Percentiles rank a stretch among this genome's conserved stretches.
Evolutionary conservation across 2,113 vertebrate species (phyloP).

Genomic region (Trematocara macrostoma): DNA sequence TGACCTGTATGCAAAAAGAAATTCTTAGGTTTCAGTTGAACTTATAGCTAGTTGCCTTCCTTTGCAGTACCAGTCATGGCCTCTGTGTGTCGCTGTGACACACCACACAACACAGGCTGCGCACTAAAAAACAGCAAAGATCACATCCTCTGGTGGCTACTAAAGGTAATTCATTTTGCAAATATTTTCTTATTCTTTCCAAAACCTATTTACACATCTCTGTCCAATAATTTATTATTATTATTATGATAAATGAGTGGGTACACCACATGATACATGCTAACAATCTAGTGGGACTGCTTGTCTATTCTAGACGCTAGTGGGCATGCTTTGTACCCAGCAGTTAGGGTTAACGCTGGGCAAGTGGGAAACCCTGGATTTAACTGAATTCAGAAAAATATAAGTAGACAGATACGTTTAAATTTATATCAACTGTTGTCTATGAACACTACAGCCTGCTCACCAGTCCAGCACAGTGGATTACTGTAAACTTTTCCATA

Average conservation of each 20-base stretch:
- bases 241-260: background rate
- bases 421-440: background rate
- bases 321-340: background rate
- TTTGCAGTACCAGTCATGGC: background rate
- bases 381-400: background rate
- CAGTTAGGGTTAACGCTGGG: background rate
- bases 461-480: background rate
- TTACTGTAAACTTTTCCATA: background rate
- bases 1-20: background rate
- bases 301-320: background rate
- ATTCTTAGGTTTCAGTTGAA: background rate
- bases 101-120: rapidly evolving
- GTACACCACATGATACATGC: background rate
- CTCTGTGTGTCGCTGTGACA: background rate
- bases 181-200: background rate
- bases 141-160: conserved; percentile 38
- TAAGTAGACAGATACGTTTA: background rate
- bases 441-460: background rate
- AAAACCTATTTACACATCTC: rapidly evolving
- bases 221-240: too few relatives aligned
- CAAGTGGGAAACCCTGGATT: background rate
- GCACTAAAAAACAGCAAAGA: conserved; percentile 37
- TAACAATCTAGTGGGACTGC: rapidly evolving
- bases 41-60: background rate
- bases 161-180: conserved; percentile 22